Conservation (phyloP, 2,797 vertebrate species). For the Anomalospiza imberbis region DNA sequence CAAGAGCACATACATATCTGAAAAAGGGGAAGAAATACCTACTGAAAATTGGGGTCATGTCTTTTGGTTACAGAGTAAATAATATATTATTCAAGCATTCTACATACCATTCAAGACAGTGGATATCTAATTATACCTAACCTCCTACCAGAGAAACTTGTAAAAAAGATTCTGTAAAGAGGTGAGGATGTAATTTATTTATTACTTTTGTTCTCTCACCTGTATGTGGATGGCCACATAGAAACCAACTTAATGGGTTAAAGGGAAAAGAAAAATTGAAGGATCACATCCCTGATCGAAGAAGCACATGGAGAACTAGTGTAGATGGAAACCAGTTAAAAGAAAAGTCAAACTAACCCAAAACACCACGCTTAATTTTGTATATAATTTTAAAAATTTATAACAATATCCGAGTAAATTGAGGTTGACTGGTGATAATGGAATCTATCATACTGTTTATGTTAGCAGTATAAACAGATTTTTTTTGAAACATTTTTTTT, state of each 20-base stretch:
- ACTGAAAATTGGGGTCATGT: neutral
- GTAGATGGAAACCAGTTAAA: neutral
- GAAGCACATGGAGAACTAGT: neutral
- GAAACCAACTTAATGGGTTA: neutral
- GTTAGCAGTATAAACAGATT: neutral
- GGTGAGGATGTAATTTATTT: neutral
- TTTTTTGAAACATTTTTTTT: neutral
- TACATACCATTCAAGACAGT: neutral
- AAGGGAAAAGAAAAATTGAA: neutral
- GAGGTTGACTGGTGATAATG: neutral
- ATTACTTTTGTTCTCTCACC: neutral
- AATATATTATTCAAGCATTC: neutral
- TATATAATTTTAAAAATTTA: neutral
- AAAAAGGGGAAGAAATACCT: neutral
- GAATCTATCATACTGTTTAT: neutral
- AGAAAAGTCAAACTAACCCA: neutral
- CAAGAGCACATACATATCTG: neutral
- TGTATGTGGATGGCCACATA: fast-evolving
- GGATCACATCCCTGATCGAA: neutral
- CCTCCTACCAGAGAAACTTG: neutral
- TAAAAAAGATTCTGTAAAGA: neutral
- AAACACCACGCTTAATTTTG: neutral
- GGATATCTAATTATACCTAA: neutral
- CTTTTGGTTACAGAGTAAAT: neutral
- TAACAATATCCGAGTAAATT: neutral